phyloP scores from a whole-genome alignment of 2,888 invertebrate genomes.

The Lycia hirtaria region DNA sequence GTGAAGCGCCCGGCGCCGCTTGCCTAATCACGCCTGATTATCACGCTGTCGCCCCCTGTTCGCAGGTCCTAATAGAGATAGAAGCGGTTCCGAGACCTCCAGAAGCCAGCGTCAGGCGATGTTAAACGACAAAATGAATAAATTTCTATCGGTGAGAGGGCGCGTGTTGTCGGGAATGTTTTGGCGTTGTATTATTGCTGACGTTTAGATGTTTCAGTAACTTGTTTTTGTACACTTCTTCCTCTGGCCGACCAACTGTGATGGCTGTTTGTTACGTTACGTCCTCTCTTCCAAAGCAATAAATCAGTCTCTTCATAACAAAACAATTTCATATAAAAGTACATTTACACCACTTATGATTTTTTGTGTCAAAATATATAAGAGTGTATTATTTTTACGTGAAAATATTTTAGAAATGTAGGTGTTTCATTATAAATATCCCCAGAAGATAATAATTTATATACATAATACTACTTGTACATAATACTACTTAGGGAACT shows the following conservation, averaged over 20 bases:
- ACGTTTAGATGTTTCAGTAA: conserved; percentile 75
- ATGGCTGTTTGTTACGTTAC: conserved; percentile 67
- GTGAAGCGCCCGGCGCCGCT: conserved; percentile 71
- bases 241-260: conserved; percentile 73
- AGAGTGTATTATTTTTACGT: too few species aligned
- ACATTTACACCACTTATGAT: conserved; percentile 50
- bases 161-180: conserved; percentile 64
- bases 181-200: conserved; percentile 46
- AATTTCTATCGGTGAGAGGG: conserved; percentile 95
- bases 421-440: background rate
- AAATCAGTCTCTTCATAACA: conserved; percentile 42
- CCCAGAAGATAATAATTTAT: too few species aligned
- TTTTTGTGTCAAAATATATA: too few species aligned
- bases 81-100: conserved; percentile 87
- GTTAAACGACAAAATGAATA: conserved; percentile 97
- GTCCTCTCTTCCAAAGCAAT: conserved; percentile 54
- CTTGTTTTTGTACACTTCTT: conserved; percentile 71
- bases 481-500: too few species aligned
- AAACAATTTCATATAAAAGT: conserved; percentile 51
- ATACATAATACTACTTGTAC: too few species aligned
- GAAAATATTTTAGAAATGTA: background rate
- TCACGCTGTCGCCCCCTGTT: conserved; percentile 78
- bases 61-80: conserved; percentile 87
- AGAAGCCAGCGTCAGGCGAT: conserved; percentile 93
- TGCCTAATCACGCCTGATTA: conserved; percentile 58